These are phyloP conservation scores for Drosophila pegasa DNA, from an alignment of 2,888 invertebrate genomes.

Conservation along the genomic window DNA sequence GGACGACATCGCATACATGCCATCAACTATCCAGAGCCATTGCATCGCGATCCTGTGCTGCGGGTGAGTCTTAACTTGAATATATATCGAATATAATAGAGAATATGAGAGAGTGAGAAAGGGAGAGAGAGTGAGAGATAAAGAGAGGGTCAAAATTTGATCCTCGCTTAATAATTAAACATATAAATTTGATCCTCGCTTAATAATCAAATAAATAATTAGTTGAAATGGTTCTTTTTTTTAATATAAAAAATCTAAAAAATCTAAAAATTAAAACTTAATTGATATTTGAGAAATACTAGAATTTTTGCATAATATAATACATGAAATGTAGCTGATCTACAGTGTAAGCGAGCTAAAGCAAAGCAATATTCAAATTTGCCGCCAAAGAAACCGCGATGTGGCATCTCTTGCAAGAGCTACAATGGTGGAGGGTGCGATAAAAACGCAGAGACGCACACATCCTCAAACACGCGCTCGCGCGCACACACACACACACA, in stretches of 20 bases:
- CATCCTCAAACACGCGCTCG: slow-evolving; percentile 15
- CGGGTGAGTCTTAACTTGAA: slow-evolving; percentile 86
- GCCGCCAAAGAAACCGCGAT: slow-evolving; percentile 1
- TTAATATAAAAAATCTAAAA: background rate
- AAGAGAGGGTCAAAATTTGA: background rate
- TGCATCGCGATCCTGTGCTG: slow-evolving; percentile 88
- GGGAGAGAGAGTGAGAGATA: background rate
- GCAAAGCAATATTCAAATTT: slow-evolving; percentile 8
- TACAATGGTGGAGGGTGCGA: slow-evolving; percentile 7
- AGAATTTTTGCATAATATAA: background rate
- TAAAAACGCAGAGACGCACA: slow-evolving; percentile 21
- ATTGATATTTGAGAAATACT: background rate
- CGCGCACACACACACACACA: slow-evolving; percentile 6
- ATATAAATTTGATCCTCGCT: background rate
- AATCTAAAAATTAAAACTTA: background rate
- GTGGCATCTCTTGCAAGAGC: slow-evolving; percentile 14
- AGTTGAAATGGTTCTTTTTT: background rate
- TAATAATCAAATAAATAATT: background rate
- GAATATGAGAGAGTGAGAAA: too few species aligned
- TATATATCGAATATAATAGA: background rate
- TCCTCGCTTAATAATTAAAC: background rate
- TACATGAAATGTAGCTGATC: background rate
- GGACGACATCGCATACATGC: slow-evolving; percentile 87
- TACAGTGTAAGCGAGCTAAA: background rate
- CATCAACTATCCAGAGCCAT: slow-evolving; percentile 88